Conservation (phyloP, 2,888 invertebrate genomes). For the Polia nebulosa region DNA sequence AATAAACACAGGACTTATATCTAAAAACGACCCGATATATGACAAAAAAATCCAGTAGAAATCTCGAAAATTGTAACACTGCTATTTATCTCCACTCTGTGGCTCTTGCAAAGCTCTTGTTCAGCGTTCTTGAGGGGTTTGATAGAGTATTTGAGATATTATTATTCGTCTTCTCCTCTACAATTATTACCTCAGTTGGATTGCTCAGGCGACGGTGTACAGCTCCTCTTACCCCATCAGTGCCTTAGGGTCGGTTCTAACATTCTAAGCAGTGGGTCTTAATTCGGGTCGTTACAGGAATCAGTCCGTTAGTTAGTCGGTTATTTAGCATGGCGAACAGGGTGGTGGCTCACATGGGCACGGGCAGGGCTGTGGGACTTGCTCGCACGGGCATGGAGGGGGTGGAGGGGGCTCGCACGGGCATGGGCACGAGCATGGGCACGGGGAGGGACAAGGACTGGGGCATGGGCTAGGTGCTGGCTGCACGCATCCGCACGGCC, state of each 20-base stretch:
- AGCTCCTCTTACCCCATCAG: neutral
- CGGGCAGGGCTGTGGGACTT: neutral
- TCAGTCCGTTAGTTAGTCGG: conserved; percentile 22
- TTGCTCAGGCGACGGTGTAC: conserved; percentile 17
- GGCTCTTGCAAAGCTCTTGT: conserved; percentile 36
- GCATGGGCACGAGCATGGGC: neutral
- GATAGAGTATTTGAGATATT: neutral
- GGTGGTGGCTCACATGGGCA: conserved; percentile 39
- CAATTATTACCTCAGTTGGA: conserved; percentile 1
- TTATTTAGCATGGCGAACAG: conserved; percentile 52
- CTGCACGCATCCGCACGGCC: conserved; percentile 29
- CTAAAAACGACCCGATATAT: conserved; percentile 11
- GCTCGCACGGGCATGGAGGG: conserved; percentile 37
- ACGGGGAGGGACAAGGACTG: neutral
- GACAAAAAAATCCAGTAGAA: neutral
- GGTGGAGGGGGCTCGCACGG: conserved; percentile 27
- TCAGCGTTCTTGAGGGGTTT: conserved; percentile 12
- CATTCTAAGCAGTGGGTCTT: conserved; percentile 27
- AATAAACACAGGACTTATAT: conserved; percentile 18
- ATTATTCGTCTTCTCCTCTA: neutral
- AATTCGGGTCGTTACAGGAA: conserved; percentile 15
- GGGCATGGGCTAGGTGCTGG: conserved; percentile 14
- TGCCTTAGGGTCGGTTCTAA: neutral
- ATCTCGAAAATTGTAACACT: conserved; percentile 11
- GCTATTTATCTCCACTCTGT: conserved; percentile 17